Base-by-base conservation (phyloP, 1,140 invertebrate species). In the Saccostrea echinata region DNA sequence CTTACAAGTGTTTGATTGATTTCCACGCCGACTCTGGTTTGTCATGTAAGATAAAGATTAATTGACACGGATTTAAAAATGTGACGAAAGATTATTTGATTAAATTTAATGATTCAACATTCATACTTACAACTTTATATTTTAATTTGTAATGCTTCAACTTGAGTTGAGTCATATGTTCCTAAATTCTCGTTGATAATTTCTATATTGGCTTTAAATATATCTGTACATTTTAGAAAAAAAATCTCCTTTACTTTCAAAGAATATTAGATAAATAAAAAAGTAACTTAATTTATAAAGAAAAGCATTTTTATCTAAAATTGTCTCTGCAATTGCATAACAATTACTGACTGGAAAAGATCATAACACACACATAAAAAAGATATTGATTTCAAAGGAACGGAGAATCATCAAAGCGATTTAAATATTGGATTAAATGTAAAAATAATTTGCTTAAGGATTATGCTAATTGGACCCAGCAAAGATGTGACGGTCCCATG, bases 361-460 rank as follows among this genome's bases (percentile, higher is more conserved):
- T n/a, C 18, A 21, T n/a, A 61, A 21, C 18, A 61, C 18, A 61
- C n/a, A 61, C 18, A 61, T 61, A 13, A 76, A 76, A 76, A 24
- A 33, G 68, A 76, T 76, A 76, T 76, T 76, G 68, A 76, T 76
- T 76, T 76, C 68, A 76, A 30, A 76, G 24, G 27, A 76, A 30
- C 11, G 33, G 27, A 30, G 30, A 27, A 76, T 27, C 64, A 76
- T 76, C 68, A 76, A 76, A 76, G 68, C 30, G 68, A 76, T 76
- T 76, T 76, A 76, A 76, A 76, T 76, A 76, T 76, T 76, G 68
- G 68, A 76, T 76, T 76, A 76, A 76, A 76, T 76, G 68, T 76
- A 76, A 76, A 30, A 76, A 76, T 76, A 76, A 76, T 76, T 76
- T 76, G 68, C 68, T 76, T 76, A 76, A 76, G 68, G 68, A 76